These are phyloP conservation scores for Minunthozetes semirufus DNA, from an alignment of 2,888 invertebrate genomes.

Conservation along the genomic window DNA sequence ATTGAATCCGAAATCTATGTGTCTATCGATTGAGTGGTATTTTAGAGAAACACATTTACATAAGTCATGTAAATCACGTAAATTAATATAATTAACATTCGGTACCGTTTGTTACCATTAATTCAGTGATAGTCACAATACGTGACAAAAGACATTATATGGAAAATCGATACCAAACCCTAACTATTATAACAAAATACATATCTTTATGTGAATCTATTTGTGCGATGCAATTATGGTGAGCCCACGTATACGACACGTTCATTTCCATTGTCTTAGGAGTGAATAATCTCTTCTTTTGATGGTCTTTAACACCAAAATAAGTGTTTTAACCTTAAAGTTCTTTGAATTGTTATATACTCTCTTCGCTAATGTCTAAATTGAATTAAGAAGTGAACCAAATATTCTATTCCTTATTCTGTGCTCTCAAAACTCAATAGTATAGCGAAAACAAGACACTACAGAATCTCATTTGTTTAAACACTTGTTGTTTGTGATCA, in stretches of 20 bases:
- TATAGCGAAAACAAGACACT: too few species aligned
- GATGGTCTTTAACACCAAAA: not conserved
- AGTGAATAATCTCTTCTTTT: constrained; percentile 1
- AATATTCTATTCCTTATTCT: too few species aligned
- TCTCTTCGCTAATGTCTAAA: too few species aligned
- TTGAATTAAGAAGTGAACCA: too few species aligned
- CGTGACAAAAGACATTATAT: constrained; percentile 11
- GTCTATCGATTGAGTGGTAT: too few species aligned
- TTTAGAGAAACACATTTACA: not conserved
- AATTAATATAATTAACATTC: constrained; percentile 28
- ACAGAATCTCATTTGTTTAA: too few species aligned
- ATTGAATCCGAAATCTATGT: too few species aligned
- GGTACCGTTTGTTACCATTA: not conserved
- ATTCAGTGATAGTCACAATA: not conserved
- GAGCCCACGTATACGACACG: not conserved
- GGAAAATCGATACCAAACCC: not conserved
- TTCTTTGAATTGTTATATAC: not conserved
- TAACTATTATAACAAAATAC: not conserved
- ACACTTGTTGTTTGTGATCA: too few species aligned
- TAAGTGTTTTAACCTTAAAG: not conserved
- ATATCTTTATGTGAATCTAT: not conserved
- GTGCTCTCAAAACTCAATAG: too few species aligned
- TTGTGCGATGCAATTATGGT: too few species aligned
- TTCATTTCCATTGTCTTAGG: not conserved
- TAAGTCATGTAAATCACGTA: constrained; percentile 12